phyloP scores from a whole-genome alignment of 2,797 vertebrate genomes.

The Mionectes olivaceus region DNA sequence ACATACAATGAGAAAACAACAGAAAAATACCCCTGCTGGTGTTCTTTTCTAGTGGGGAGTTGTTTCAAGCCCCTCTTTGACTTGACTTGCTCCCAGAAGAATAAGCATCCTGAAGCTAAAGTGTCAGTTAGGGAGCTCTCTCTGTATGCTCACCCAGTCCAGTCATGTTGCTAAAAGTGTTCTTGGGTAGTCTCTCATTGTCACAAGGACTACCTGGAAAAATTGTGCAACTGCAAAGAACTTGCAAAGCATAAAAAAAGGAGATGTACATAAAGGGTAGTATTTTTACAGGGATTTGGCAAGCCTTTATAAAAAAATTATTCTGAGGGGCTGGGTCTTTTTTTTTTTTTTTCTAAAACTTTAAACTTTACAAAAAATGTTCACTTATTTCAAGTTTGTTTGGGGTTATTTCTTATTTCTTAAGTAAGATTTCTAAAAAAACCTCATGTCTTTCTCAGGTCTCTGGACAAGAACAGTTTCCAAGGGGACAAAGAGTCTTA shows the following conservation, averaged over 20 bases:
- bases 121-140: background rate
- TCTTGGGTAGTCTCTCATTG: background rate
- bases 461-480: conserved; percentile 89
- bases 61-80: background rate
- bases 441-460: conserved; percentile 78
- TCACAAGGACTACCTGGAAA: background rate
- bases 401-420: background rate
- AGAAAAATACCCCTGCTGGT: background rate
- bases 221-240: background rate
- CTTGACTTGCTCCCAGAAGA: background rate
- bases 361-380: background rate
- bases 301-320: background rate
- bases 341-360: background rate
- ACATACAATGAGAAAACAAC: background rate
- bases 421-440: background rate
- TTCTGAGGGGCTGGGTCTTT: background rate
- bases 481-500: conserved; percentile 87
- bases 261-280: background rate
- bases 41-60: background rate
- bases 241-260: background rate
- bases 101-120: background rate
- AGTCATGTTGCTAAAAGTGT: background rate
- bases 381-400: background rate
- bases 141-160: background rate
- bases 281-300: background rate